Conservation (phyloP, 2,797 vertebrate species). For the Zalophus californianus region DNA sequence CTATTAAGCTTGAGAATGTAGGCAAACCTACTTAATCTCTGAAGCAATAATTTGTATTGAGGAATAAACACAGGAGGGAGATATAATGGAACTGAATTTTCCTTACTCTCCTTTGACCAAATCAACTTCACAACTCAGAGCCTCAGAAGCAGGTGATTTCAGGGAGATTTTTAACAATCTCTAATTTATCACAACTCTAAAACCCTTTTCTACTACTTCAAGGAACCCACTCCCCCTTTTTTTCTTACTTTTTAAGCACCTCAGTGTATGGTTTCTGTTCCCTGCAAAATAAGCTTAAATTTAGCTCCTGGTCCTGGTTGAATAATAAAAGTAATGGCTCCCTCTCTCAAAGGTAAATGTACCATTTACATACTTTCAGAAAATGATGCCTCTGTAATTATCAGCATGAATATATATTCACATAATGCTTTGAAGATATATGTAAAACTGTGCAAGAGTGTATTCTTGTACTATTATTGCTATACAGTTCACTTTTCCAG, state of each 20-base stretch:
- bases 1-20: not conserved
- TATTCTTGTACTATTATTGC: constrained; percentile 16
- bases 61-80: not conserved
- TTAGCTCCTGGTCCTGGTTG: not conserved
- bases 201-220: not conserved
- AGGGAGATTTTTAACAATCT: not conserved
- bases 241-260: not conserved
- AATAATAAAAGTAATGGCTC: constrained; percentile 28
- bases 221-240: not conserved
- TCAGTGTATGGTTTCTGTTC: not conserved
- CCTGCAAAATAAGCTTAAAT: not conserved
- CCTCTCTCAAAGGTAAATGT: not conserved
- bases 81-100: not conserved
- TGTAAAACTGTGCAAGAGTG: not conserved
- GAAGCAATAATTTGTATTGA: not conserved
- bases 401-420: not conserved
- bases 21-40: not conserved
- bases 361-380: constrained; percentile 38
- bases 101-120: not conserved
- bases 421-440: not conserved
- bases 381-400: constrained; percentile 56
- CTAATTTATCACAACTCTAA: constrained; percentile 10
- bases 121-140: not conserved
- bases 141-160: not conserved
- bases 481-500: constrained; percentile 43